phyloP scores from a whole-genome alignment of 2,888 invertebrate genomes.

The Chrysina gloriosa region DNA sequence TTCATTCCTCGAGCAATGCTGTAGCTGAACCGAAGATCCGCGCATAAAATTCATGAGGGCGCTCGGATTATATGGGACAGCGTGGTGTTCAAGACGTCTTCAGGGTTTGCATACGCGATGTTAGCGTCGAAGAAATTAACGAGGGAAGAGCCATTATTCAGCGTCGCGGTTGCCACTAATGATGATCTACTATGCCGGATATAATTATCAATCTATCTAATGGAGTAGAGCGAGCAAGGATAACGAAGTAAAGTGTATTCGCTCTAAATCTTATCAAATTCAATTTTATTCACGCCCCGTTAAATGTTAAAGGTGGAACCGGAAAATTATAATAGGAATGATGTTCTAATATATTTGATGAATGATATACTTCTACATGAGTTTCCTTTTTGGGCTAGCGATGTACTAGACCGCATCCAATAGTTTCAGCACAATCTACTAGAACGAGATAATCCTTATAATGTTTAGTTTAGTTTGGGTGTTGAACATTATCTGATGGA shows the following conservation, averaged over 20 bases:
- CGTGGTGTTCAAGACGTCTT: neutral
- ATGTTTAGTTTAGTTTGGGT: too few relatives aligned
- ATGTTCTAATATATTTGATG: too few relatives aligned
- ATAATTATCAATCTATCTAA: constrained; percentile 15
- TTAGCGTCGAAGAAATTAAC: constrained; percentile 4
- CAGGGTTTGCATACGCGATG: neutral
- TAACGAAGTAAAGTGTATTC: constrained; percentile 4
- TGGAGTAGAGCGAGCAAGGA: neutral
- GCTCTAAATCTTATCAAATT: neutral
- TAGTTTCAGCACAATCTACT: too few relatives aligned
- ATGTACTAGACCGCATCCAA: too few relatives aligned
- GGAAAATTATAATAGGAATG: too few relatives aligned
- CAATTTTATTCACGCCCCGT: neutral
- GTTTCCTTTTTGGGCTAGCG: too few relatives aligned
- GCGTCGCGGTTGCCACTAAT: neutral
- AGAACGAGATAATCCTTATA: too few relatives aligned
- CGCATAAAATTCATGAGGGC: neutral
- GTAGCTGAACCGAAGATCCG: neutral
- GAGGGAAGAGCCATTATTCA: constrained; percentile 6
- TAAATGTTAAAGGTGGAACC: too few relatives aligned
- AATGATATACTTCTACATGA: too few relatives aligned
- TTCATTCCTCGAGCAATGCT: neutral
- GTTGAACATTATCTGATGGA: too few relatives aligned
- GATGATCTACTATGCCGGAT: constrained; percentile 13
- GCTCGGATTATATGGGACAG: neutral